Base-by-base conservation (phyloP, 2,113 vertebrate species). In the Phoxinus phoxinus region DNA sequence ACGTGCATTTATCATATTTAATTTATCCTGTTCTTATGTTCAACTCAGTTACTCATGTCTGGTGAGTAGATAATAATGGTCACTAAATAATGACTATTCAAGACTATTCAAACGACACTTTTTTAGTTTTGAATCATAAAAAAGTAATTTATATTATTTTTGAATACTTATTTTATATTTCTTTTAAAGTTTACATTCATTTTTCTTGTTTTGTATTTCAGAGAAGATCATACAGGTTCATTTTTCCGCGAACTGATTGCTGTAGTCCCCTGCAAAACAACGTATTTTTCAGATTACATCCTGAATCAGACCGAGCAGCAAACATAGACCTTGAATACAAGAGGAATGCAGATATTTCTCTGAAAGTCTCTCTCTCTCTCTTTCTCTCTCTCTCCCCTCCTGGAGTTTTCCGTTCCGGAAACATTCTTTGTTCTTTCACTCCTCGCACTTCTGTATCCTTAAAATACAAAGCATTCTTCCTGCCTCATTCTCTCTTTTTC, bases 361-460 rank as follows among this genome's bases (percentile, higher is more conserved):
- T 27, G 12, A 21, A 69, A 35, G 11, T 74, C 17, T 63, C 48
- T 58, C 51, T 37, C 72, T 37, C 72, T 41, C 37, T 51, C 30
- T 41, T 8, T 75, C 19, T 63, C 37, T 59, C 51, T 37, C 72
- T 51, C 27, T 30, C 30, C 4, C 32, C 41, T n/a, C 59, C 51
- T 37, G 63, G 35, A 58, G 37, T 23, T 37, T 71, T 76, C 6
- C 3, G 7, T 80, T 80, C 78, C 37, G n/a, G 58, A 80, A 79
- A 80, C 78, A 46, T 46, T 83, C n/a, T 80, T 71, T 84, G 25
- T 76, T 88, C 85, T 71, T 61, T 21, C 63, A 44, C 32, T 58
- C 85, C 81, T 67, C 37, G 46, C 27, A 27, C 17, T 65, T 69
- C 30, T 48, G 63, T 65, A 67, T 85, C 41, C 13, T 32, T 72